Base-by-base conservation (phyloP, 2,113 vertebrate genomes). In the Nesoenas mayeri region DNA sequence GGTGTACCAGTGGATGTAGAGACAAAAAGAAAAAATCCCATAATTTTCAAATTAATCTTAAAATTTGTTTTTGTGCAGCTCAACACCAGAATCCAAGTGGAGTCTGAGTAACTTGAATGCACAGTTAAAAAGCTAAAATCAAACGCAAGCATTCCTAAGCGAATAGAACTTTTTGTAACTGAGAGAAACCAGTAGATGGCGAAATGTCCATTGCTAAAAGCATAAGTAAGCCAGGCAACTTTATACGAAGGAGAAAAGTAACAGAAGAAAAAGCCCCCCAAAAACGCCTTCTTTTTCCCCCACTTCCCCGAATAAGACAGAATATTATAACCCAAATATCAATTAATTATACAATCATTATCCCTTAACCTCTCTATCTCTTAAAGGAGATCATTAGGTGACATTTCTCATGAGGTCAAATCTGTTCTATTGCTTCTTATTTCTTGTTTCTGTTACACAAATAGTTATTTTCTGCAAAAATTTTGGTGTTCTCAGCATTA, bases 171-270 rank as follows among this genome's bases (percentile, higher is more conserved):
- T n/a, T 57, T 79, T 87, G 26, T 85, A 77, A 80, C 53, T 8
- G 3, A 31, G 16, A 83, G 5, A 9, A 75, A 66, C 95, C 98
- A 98, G 98, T 98, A 98, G 98, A 97, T 97, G 98, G 98, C 98
- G 96, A 85, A 73, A 85, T 62, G 84, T 92, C 73, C 97, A 79
- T 97, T 95, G 54, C 61, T 94, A 97, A 94, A 93, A 88, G 28
- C 6, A 3, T 10, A 32, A 88, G 54, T 9, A 64, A 65, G 10
- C 18, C 14, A 4, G 20, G 51, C 22, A 36, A 5, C 15, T 40
- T 12, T 11, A 1, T 1, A 6, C 2, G 12, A 82, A 32, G 0
- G 4, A 58, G 10, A 38, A 62, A 56, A 82, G 3, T 15, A 19
- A 56, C 2, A 40, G 7, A 1, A 3, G 10, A 9, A 50, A 73